Base-by-base conservation (phyloP, 2,888 invertebrate genomes). In the Colletes collaris region DNA sequence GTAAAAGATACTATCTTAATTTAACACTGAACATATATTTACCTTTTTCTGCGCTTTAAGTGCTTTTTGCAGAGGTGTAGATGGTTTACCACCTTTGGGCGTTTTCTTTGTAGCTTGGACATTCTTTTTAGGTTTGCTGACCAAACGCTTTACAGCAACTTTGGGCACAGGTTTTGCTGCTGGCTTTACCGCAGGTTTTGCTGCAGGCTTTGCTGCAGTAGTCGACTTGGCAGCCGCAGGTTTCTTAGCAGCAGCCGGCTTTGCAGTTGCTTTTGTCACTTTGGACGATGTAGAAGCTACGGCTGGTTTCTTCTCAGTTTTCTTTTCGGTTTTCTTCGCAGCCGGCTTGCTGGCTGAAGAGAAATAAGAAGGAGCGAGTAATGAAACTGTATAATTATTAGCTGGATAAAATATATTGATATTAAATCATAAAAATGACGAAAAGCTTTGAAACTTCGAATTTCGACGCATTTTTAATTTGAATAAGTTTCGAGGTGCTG, bases 41-140 rank as follows among this genome's bases (percentile, higher is more conserved):
- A 97, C 97, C 96, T 97, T 98, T 89, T 96, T 96, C 93, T 97
- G 97, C 19, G 96, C 96, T 93, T 97, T 97, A 85, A 97, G 95
- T 74, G 98, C 98, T 91, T 97, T 97, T 67, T 95, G 94, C 81
- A 97, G 95, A 67, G 95, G 93, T 84, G 94, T 93, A 65, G 95
- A 93, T 35, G 82, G 50, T 84, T 94, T 95, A 68, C 94, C 94
- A 74, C 90, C 90, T 73, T 93, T 93, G 0, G 92, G 87, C 11
- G 91, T 89, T 79, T 93, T 94, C 82, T 93, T 92, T 0, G 87
- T 64, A 46, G 94, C 93, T 0, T 94, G 93, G 13, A 94, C 94
- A 92, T 93, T 94, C 79, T 94, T 94, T 88, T 95, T 95, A 4
- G 94, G 93, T 75, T 93, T 93, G 1, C 92, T 78, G 6, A 92